Evolutionary conservation across 2,888 invertebrate species (phyloP).

Genomic region (Homarus gammarus): DNA sequence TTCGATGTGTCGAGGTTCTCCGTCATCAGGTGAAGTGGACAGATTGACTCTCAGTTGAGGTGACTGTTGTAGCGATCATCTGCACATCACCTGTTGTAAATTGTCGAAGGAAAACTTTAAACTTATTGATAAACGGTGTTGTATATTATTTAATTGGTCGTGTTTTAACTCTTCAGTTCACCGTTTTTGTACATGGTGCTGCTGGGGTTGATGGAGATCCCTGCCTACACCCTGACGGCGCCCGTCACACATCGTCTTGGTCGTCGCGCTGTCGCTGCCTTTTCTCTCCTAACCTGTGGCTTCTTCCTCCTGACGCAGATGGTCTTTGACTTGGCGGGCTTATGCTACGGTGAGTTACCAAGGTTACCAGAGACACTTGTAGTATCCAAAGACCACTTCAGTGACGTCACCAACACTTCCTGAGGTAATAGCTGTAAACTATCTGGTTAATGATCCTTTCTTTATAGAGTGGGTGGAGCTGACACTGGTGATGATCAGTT

Average conservation of each 20-base stretch:
- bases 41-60: too few species aligned
- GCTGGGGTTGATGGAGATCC: constrained; percentile 28
- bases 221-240: constrained; percentile 39
- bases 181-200: constrained; percentile 45
- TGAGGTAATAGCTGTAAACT: not conserved
- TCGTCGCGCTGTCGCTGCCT: not conserved
- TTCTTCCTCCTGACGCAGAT: not conserved
- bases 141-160: not conserved
- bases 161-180: constrained; percentile 22
- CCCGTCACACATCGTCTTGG: constrained; percentile 35
- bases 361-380: too few species aligned
- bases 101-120: too few species aligned
- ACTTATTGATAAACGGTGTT: too few species aligned
- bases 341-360: not conserved
- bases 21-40: too few species aligned
- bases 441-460: not conserved
- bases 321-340: not conserved
- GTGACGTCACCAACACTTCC: too few species aligned
- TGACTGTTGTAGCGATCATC: too few species aligned
- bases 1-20: too few species aligned
- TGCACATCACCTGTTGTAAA: too few species aligned
- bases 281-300: constrained; percentile 29
- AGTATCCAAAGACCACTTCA: too few species aligned
- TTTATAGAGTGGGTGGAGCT: constrained; percentile 5
- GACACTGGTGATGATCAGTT: constrained; percentile 8